These are phyloP conservation scores for Bombus waltoni DNA, from an alignment of 1,140 invertebrate genomes.

Conservation along the genomic window DNA sequence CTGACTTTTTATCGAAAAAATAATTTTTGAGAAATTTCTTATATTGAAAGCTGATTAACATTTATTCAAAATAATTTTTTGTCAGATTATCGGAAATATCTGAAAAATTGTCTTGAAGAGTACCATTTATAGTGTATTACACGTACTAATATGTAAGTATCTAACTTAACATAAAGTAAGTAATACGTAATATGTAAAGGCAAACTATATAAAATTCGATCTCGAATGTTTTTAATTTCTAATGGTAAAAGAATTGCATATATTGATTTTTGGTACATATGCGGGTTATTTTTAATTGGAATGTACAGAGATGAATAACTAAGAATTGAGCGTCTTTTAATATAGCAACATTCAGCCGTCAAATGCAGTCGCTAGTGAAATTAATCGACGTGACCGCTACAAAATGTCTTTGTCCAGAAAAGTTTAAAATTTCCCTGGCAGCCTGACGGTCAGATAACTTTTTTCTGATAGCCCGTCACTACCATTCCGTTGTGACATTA, in stretches of 20 bases:
- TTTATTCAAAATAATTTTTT: no score
- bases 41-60: no score
- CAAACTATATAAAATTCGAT: background rate
- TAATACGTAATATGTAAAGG: no score
- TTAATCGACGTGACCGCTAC: slow-evolving; percentile 8
- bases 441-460: background rate
- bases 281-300: background rate
- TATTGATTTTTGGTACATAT: background rate
- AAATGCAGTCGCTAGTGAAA: background rate
- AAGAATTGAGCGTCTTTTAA: background rate
- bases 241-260: background rate
- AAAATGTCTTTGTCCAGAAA: background rate
- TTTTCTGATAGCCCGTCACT: slow-evolving; percentile 3
- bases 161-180: no score
- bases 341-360: background rate
- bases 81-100: no score
- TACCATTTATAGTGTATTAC: no score
- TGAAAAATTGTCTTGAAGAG: no score
- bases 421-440: background rate
- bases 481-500: background rate
- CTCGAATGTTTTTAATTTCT: background rate
- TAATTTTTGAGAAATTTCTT: no score
- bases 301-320: no score
- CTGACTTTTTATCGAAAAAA: no score
- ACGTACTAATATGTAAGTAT: no score